A percentile compares a stretch with the other conserved stretches of the same genome.
Conservation (phyloP, 1,140 invertebrate genomes). For the Drosophila funebris region DNA sequence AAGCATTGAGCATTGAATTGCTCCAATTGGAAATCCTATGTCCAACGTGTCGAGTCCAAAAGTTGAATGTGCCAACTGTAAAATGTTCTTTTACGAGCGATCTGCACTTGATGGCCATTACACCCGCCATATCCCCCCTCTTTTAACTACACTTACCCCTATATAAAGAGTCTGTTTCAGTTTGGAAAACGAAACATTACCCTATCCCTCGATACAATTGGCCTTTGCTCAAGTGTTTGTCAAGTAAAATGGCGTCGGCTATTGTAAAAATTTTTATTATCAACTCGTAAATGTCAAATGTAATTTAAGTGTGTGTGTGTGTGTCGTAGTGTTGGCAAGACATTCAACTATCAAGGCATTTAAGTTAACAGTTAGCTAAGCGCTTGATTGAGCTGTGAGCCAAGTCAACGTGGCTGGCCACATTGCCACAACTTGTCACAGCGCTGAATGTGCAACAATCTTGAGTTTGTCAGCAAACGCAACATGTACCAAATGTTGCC, state of each 20-base stretch:
- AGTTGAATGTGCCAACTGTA: conserved; percentile 70
- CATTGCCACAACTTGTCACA: conserved; percentile 50
- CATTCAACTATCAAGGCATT: conserved; percentile 25
- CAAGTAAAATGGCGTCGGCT: conserved; percentile 77
- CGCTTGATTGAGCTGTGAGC: conserved; percentile 68
- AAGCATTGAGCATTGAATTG: neutral
- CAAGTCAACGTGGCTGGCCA: conserved; percentile 34
- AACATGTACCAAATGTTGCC: conserved; percentile 66
- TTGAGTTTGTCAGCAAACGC: conserved; percentile 65
- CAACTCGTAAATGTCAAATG: conserved; percentile 80
- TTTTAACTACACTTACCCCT: neutral
- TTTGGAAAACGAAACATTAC: conserved; percentile 9
- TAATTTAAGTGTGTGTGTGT: conserved; percentile 69
- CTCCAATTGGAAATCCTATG: conserved; percentile 45
- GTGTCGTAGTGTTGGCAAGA: conserved; percentile 21
- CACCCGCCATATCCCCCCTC: conserved; percentile 21
- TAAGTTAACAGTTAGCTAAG: conserved; percentile 61
- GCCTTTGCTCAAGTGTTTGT: conserved; percentile 47
- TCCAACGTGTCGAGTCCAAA: conserved; percentile 36
- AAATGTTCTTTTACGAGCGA: conserved; percentile 77
- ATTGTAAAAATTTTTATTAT: conserved; percentile 82
- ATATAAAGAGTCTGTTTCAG: neutral
- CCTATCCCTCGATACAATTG: neutral
- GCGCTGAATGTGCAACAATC: conserved; percentile 7
- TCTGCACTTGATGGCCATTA: conserved; percentile 80